Percentiles rank a stretch among this genome's conserved stretches.
Evolutionary conservation across 2,888 invertebrate genomes (phyloP).

Genomic region (Clepsis dumicolana): DNA sequence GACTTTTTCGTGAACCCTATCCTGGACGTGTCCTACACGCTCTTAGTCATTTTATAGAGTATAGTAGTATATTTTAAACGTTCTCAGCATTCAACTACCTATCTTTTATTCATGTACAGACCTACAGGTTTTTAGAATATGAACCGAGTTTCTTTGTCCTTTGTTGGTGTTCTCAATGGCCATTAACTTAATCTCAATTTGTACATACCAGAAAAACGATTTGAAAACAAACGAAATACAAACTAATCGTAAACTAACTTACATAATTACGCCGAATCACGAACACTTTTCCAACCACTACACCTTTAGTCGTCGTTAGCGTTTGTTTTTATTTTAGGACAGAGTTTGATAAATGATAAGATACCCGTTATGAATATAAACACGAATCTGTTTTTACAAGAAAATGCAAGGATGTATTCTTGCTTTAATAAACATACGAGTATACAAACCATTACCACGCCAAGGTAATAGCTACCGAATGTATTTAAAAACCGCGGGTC

Average conservation of each 20-base stretch:
- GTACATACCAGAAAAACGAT: too few species aligned
- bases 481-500: constrained; percentile 36
- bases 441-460: constrained; percentile 45
- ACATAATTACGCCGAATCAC: neutral
- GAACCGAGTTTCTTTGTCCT: too few species aligned
- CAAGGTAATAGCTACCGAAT: constrained; percentile 51
- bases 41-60: too few species aligned
- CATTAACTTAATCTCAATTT: too few species aligned
- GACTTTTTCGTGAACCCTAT: too few species aligned
- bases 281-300: neutral
- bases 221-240: neutral
- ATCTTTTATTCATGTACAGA: too few species aligned
- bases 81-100: too few species aligned
- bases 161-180: too few species aligned
- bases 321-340: constrained; percentile 20
- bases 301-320: neutral
- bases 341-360: constrained; percentile 35
- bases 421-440: constrained; percentile 17
- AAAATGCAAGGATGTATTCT: constrained; percentile 27
- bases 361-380: constrained; percentile 21
- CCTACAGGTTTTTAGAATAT: too few species aligned
- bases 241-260: neutral
- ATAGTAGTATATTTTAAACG: too few species aligned
- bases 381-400: constrained; percentile 9
- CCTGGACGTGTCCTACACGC: too few species aligned